Percentiles rank a stretch among this genome's conserved stretches.
Conservation (phyloP, 2,797 vertebrate genomes). For the Liparis tanakae region DNA sequence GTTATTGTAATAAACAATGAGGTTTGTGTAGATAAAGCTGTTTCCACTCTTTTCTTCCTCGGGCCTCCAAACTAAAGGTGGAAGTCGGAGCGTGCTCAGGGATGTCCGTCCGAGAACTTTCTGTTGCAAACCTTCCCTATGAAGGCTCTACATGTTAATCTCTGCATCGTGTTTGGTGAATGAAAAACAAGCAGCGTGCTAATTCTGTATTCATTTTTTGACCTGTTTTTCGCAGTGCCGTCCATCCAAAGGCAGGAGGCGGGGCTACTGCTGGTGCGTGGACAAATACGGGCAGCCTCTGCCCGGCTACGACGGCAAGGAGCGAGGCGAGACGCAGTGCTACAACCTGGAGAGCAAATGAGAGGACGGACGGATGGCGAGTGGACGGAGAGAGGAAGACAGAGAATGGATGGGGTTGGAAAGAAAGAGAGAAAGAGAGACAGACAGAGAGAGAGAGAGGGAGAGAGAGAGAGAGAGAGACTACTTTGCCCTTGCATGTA, state of each 20-base stretch:
- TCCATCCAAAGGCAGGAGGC: conserved; percentile 93
- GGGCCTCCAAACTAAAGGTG: conserved; percentile 17
- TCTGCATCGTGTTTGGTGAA: background rate
- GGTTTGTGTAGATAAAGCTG: conserved; percentile 52
- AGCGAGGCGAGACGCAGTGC: conserved; percentile 89
- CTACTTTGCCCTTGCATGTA: conserved; percentile 67
- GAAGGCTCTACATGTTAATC: conserved; percentile 15
- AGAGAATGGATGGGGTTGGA: conserved; percentile 10
- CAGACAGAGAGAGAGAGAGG: conserved; percentile 31
- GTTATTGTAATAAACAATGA: conserved; percentile 32
- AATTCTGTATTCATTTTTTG: background rate
- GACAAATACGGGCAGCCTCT: conserved; percentile 95
- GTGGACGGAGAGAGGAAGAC: conserved; percentile 54
- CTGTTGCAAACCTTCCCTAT: background rate
- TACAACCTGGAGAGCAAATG: conserved; percentile 85
- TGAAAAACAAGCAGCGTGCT: conserved; percentile 11
- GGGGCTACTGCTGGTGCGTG: conserved; percentile 96
- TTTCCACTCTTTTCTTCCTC: conserved; percentile 4
- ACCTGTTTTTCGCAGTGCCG: conserved; percentile 85
- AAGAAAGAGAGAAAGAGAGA: conserved; percentile 22
- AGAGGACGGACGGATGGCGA: conserved; percentile 49
- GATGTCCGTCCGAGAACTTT: conserved; percentile 10
- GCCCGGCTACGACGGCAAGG: conserved; percentile 85
- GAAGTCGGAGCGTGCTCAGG: conserved; percentile 9
- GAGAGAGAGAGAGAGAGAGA: conserved; percentile 25